Conservation (phyloP, 2,888 invertebrate species). For the Leptinotarsa juncta region DNA sequence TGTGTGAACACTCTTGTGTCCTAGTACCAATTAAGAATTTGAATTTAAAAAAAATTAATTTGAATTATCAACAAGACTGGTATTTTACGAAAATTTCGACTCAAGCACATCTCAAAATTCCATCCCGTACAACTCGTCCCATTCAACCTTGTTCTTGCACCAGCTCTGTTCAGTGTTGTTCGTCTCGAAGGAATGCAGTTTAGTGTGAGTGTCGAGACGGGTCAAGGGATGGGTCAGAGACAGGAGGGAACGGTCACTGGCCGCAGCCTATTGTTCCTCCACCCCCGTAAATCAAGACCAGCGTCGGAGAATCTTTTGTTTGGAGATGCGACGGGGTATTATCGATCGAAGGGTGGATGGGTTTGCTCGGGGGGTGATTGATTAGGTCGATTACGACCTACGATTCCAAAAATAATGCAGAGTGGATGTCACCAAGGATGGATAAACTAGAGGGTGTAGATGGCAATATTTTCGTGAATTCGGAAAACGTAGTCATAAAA, state of each 20-base stretch:
- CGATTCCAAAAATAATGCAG: neutral
- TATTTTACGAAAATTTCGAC: too few species aligned
- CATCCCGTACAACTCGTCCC: neutral
- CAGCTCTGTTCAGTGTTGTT: constrained; percentile 31
- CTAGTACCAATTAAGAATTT: too few species aligned
- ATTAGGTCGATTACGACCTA: constrained; percentile 6
- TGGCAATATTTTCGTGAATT: neutral
- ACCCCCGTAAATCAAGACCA: constrained; percentile 43
- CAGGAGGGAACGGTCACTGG: constrained; percentile 49
- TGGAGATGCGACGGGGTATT: neutral
- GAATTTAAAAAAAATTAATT: too few species aligned
- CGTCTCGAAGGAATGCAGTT: constrained; percentile 47
- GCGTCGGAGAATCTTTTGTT: constrained; percentile 26
- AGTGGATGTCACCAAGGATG: neutral
- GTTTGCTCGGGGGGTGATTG: constrained; percentile 5
- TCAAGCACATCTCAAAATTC: neutral
- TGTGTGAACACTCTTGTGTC: too few species aligned
- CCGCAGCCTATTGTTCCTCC: constrained; percentile 47
- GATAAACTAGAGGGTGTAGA: neutral
- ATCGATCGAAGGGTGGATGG: constrained; percentile 4
- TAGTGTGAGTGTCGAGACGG: constrained; percentile 51
- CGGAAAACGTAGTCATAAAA: neutral
- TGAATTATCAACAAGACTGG: too few species aligned
- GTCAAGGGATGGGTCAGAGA: constrained; percentile 51
- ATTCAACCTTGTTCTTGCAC: neutral